Conservation (phyloP, 2,113 vertebrate species). For the Paedocypris sp. region DNA sequence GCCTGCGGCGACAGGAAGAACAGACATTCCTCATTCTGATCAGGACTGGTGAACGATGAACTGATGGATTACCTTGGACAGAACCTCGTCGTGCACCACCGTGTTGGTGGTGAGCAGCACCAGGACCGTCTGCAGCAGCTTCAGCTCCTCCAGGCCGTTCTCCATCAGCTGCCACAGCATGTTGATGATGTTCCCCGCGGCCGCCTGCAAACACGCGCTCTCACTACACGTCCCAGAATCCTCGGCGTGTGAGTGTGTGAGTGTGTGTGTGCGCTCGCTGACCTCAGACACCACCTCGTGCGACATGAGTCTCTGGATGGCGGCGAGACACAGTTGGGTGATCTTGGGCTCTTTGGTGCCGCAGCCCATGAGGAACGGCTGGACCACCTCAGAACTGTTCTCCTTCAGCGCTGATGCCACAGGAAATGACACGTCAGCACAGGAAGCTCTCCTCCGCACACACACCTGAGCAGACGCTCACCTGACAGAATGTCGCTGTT, state of each 20-base stretch:
- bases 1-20: constrained; percentile 60
- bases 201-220: constrained; percentile 62
- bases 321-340: constrained; percentile 90
- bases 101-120: constrained; percentile 96
- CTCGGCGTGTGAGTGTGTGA: not conserved
- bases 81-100: constrained; percentile 89
- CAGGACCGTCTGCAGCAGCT: constrained; percentile 92
- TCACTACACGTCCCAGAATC: too few species aligned
- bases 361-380: constrained; percentile 97
- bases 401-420: constrained; percentile 79
- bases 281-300: constrained; percentile 98
- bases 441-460: not conserved
- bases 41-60: too few species aligned
- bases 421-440: not conserved
- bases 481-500: constrained; percentile 88
- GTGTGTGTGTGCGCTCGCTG: constrained; percentile 25
- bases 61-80: constrained; percentile 85
- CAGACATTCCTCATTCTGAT: too few species aligned
- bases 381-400: constrained; percentile 95
- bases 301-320: constrained; percentile 97
- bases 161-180: constrained; percentile 99
- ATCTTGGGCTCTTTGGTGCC: constrained; percentile 99
- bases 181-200: constrained; percentile 96
- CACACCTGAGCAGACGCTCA: constrained; percentile 45
- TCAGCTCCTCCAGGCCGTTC: constrained; percentile 93